phyloP scores from a whole-genome alignment of 2,888 invertebrate genomes.

The Megamerina dolium region DNA sequence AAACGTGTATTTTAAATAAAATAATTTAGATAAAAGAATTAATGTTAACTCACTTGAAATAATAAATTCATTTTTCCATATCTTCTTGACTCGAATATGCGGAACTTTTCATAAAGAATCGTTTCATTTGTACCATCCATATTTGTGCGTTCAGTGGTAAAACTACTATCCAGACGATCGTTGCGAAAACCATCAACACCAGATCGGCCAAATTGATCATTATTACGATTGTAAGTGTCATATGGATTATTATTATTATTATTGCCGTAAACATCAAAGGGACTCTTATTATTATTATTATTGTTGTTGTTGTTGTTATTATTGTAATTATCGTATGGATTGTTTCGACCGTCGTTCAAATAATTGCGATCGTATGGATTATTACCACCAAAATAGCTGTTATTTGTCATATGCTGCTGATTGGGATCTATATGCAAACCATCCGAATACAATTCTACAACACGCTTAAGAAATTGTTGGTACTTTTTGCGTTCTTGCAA shows the following conservation, averaged over 20 bases:
- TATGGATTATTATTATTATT: constrained; percentile 15
- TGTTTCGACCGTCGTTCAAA: constrained; percentile 26
- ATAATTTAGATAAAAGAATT: not conserved
- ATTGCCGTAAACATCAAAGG: constrained; percentile 5
- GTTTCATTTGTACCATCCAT: constrained; percentile 32
- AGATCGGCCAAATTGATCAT: constrained; percentile 26
- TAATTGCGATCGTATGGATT: constrained; percentile 29
- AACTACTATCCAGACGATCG: constrained; percentile 41
- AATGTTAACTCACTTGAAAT: constrained; percentile 58
- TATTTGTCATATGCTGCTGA: constrained; percentile 16
- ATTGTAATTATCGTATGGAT: constrained; percentile 20
- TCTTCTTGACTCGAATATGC: constrained; percentile 66
- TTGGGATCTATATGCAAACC: constrained; percentile 28
- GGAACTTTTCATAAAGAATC: constrained; percentile 56
- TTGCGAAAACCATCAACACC: constrained; percentile 28
- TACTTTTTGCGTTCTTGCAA: constrained; percentile 50
- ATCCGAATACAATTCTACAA: constrained; percentile 55
- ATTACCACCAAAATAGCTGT: constrained; percentile 13
- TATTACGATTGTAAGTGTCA: constrained; percentile 24
- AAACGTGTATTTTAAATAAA: not conserved
- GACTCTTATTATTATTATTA: too few relatives aligned
- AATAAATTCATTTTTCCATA: constrained; percentile 69
- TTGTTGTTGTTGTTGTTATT: constrained; percentile 19
- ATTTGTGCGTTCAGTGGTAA: constrained; percentile 33
- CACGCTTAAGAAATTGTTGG: constrained; percentile 60